A percentile compares a stretch with the other conserved stretches of the same genome.
Conservation (phyloP, 2,797 vertebrate species). For the Gallinago nigripennis region DNA sequence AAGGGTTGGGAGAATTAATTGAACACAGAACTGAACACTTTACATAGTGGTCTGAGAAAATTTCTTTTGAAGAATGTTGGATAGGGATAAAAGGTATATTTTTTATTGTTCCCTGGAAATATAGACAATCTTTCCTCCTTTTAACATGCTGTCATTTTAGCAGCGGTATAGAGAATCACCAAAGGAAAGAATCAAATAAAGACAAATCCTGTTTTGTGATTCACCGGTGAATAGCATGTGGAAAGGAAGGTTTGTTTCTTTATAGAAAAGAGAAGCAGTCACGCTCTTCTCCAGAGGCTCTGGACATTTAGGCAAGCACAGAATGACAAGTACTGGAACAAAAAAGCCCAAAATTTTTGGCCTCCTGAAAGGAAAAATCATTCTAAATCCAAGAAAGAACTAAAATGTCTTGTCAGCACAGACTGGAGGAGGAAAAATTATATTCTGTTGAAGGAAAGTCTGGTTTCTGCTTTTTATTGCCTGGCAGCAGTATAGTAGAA, state of each 20-base stretch:
- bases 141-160: neutral
- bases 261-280: neutral
- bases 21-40: neutral
- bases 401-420: neutral
- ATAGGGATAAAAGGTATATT: neutral
- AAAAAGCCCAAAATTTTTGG: fast-evolving
- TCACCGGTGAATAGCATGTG: neutral
- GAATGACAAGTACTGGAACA: neutral
- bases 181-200: neutral
- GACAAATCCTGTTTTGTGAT: neutral
- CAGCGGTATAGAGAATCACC: neutral
- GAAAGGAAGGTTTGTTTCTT: neutral
- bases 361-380: neutral
- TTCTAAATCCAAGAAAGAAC: neutral
- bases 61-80: neutral
- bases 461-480: neutral
- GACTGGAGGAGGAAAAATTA: fast-evolving
- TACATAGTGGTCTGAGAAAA: neutral
- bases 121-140: neutral
- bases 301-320: neutral
- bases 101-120: neutral
- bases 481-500: neutral
- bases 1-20: neutral
- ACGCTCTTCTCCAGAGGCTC: neutral
- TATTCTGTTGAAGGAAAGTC: neutral